Percentiles rank a stretch among this genome's conserved stretches.
phyloP scores from a whole-genome alignment of 2,797 vertebrate genomes.

The Tarsius wallacei region DNA sequence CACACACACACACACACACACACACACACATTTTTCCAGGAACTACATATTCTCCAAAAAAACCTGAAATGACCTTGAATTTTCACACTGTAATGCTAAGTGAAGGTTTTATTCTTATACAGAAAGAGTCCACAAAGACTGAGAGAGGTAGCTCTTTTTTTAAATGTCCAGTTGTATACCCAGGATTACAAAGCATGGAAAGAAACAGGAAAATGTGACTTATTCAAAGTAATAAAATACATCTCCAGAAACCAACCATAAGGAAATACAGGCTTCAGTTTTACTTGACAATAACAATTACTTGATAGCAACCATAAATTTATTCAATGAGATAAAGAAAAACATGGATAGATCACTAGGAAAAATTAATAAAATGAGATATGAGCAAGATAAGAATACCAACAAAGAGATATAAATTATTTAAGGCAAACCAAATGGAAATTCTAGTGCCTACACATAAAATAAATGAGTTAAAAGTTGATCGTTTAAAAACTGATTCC shows the following conservation, averaged over 20 bases:
- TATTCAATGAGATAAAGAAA: neutral
- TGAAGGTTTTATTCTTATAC: neutral
- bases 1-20: neutral
- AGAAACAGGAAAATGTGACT: neutral
- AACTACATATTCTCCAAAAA: neutral
- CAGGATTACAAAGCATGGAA: neutral
- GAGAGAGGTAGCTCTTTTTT: neutral
- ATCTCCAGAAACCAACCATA: neutral
- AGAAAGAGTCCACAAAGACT: neutral
- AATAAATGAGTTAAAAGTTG: neutral
- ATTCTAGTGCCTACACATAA: neutral
- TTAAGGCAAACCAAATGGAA: neutral
- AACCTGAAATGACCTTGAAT: neutral
- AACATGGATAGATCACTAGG: neutral
- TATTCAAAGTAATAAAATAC: neutral
- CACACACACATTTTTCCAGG: neutral
- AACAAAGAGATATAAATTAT: neutral
- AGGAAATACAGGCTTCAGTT: neutral
- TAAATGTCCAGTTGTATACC: neutral
- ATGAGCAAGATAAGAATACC: neutral
- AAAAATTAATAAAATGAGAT: neutral
- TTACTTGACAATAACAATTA: neutral
- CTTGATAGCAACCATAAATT: neutral
- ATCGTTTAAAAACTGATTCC: neutral
- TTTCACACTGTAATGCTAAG: neutral